These are phyloP conservation scores for Lucilia sericata DNA, from an alignment of 1,140 invertebrate species.

Conservation along the genomic window DNA sequence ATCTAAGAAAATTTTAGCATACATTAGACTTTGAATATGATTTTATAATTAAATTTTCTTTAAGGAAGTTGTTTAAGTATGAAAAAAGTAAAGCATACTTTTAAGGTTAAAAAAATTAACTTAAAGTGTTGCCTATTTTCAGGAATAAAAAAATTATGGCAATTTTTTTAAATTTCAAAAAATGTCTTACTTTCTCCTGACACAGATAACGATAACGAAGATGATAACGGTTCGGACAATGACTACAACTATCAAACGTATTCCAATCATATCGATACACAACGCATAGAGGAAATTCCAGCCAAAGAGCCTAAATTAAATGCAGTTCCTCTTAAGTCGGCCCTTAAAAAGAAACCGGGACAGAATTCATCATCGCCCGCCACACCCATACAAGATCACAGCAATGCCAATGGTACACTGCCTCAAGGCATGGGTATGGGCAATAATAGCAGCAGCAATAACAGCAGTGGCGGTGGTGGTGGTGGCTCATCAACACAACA, in stretches of 20 bases:
- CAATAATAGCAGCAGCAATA: constrained; percentile 45
- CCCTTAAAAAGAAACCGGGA: constrained; percentile 86
- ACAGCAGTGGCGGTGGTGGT: constrained; percentile 52
- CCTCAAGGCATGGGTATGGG: constrained; percentile 51
- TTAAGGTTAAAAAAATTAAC: too few relatives aligned
- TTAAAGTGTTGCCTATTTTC: too few relatives aligned
- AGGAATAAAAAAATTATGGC: too few relatives aligned
- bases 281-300: constrained; percentile 87
- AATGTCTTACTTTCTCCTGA: not conserved
- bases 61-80: too few relatives aligned
- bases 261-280: constrained; percentile 78
- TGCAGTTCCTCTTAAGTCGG: constrained; percentile 90
- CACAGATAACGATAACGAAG: constrained; percentile 67
- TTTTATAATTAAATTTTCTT: too few relatives aligned
- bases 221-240: constrained; percentile 70
- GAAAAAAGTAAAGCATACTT: not conserved
- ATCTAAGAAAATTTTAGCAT: not conserved
- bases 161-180: not conserved
- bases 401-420: constrained; percentile 46
- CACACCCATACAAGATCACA: constrained; percentile 76
- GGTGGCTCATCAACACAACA: constrained; percentile 57
- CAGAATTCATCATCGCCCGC: constrained; percentile 73
- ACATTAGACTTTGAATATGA: not conserved
- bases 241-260: constrained; percentile 70
- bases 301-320: constrained; percentile 90